phyloP scores from a whole-genome alignment of 2,113 vertebrate species.

The Pseudois nayaur region DNA sequence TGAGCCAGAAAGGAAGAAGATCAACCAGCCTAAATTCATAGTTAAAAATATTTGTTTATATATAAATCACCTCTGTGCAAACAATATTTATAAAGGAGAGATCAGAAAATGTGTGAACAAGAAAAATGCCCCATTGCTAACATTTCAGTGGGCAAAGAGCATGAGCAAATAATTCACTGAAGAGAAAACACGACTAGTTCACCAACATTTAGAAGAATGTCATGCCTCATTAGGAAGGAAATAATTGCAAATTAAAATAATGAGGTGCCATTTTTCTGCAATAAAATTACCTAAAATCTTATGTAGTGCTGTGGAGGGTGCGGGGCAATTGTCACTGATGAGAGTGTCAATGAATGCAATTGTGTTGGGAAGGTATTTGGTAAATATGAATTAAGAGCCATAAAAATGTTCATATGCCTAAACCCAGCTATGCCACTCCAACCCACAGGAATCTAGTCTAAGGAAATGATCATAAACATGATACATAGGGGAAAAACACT shows the following conservation, averaged over 20 bases:
- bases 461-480: conserved; percentile 42
- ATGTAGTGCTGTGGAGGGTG: conserved; percentile 42
- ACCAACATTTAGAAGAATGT: conserved; percentile 52
- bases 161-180: conserved; percentile 40
- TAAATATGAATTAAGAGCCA: conserved; percentile 63
- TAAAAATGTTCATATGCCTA: conserved; percentile 37
- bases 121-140: neutral
- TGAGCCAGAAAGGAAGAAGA: conserved; percentile 20
- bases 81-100: conserved; percentile 27
- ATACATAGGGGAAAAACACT: conserved; percentile 18
- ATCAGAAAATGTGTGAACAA: conserved; percentile 38
- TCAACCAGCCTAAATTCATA: neutral
- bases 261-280: conserved; percentile 43
- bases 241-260: conserved; percentile 70
- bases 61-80: neutral
- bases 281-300: conserved; percentile 55
- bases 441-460: conserved; percentile 41
- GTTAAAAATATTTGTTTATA: conserved; percentile 38
- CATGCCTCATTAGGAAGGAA: conserved; percentile 64
- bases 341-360: conserved; percentile 36
- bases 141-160: conserved; percentile 35
- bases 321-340: conserved; percentile 30
- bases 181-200: conserved; percentile 45
- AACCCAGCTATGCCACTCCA: conserved; percentile 41
- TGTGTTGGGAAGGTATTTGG: conserved; percentile 44